These are phyloP conservation scores for Brachyistius frenatus DNA, from an alignment of 2,113 vertebrate species.

Conservation along the genomic window DNA sequence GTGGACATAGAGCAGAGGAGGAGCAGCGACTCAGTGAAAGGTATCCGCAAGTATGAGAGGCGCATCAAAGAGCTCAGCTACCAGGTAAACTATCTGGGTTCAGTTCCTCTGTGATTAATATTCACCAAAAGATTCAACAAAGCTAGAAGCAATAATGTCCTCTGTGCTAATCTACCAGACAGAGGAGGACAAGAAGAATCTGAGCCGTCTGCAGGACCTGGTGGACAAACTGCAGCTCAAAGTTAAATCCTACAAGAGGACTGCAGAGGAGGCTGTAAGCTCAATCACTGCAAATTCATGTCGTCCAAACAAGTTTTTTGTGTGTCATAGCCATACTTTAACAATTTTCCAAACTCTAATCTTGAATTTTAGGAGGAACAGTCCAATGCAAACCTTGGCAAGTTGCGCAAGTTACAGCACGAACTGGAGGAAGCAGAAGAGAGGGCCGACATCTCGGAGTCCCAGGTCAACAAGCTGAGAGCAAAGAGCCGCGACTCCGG, in stretches of 20 bases:
- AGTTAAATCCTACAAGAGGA: slow-evolving; percentile 83
- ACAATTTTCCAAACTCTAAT: not conserved
- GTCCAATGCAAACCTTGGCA: slow-evolving; percentile 73
- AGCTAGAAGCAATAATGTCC: not conserved
- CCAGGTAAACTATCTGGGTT: slow-evolving; percentile 33
- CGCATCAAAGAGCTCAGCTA: slow-evolving; percentile 61
- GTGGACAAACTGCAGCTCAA: slow-evolving; percentile 85
- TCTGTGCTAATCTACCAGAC: slow-evolving; percentile 53
- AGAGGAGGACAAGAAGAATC: slow-evolving; percentile 88
- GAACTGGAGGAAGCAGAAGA: slow-evolving; percentile 83
- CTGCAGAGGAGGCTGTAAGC: slow-evolving; percentile 85
- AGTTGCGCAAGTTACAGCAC: slow-evolving; percentile 80
- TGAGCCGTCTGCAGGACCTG: slow-evolving; percentile 86
- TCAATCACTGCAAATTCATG: not conserved
- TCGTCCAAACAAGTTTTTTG: accelerated
- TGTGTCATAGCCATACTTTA: not conserved
- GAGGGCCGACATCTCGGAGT: slow-evolving; percentile 82
- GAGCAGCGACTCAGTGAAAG: slow-evolving; percentile 65
- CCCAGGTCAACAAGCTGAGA: slow-evolving; percentile 83
- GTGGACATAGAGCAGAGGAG: slow-evolving; percentile 80
- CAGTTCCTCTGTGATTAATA: slow-evolving; percentile 62
- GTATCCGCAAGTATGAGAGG: slow-evolving; percentile 59
- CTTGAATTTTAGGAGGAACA: slow-evolving; percentile 74
- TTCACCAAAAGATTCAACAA: not conserved
- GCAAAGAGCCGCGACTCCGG: slow-evolving; percentile 79